phyloP scores from a whole-genome alignment of 2,888 invertebrate species.

The Pollenia angustigena region DNA sequence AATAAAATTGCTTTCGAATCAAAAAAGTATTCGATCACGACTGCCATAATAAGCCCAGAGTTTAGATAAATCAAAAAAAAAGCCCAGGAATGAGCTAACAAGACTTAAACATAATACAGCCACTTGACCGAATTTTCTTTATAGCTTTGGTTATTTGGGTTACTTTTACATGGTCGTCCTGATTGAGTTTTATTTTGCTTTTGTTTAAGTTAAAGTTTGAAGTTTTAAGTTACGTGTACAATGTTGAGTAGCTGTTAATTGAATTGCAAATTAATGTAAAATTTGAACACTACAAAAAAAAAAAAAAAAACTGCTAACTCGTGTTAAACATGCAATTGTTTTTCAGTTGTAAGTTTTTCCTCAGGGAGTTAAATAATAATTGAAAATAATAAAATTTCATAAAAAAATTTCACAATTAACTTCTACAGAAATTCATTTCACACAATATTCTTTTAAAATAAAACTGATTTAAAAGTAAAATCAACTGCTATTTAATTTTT shows the following conservation, averaged over 20 bases:
- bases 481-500: too few relatives aligned
- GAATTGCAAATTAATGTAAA: slow-evolving; percentile 70
- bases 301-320: slow-evolving; percentile 30
- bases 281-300: neutral
- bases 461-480: too few relatives aligned
- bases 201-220: slow-evolving; percentile 22
- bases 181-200: neutral
- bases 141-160: slow-evolving; percentile 16
- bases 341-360: neutral
- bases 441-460: too few relatives aligned
- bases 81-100: too few relatives aligned
- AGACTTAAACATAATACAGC: too few relatives aligned
- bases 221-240: slow-evolving; percentile 57
- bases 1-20: too few relatives aligned
- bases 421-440: too few relatives aligned
- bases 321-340: slow-evolving; percentile 34
- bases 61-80: too few relatives aligned
- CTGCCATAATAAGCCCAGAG: too few relatives aligned
- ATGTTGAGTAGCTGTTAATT: slow-evolving; percentile 67
- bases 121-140: neutral
- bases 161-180: neutral
- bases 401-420: neutral
- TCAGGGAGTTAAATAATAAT: neutral
- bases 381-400: neutral
- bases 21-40: too few relatives aligned